Base-by-base conservation (phyloP, 92 coral and sea anemone genomes). In the Scolanthus callimorphus region DNA sequence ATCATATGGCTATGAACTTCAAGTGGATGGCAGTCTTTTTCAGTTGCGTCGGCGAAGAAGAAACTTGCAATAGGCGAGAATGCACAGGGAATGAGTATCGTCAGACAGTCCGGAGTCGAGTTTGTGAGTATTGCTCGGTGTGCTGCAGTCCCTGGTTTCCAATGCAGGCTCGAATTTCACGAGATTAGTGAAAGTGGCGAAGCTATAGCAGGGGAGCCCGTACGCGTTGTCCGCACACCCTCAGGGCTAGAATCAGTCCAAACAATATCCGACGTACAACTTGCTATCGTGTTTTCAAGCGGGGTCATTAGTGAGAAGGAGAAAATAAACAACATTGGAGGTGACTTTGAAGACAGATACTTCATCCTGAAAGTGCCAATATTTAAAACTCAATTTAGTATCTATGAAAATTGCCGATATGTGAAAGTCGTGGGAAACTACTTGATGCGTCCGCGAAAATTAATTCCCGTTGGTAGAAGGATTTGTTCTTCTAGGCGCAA, bases 341-440 rank as follows among this genome's bases (percentile, higher is more conserved):
- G 88, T 2, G 97, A 89, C 34, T 70, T 74, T 57, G 97, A 89
- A 63, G 97, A 89, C 78, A 69, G 97, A 11, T 89, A 62, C 59
- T 89, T 89, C 68, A 67, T 49, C 27, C 19, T 89, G 20, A 89
- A 81, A 47, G 62, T 80, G 30, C 97, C 97, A 27, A 84, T 89
- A 41, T 62, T 89, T 4, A 60, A 76, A 38, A 77, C 91, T 20
- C 70, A 65, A 19, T 90, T 85, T 51, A 70, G 74, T 1, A 83
- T 90, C 11, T 47, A 74, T 29, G 90, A 90, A 29, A 90, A 90
- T 39, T 90, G 97, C 27, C 76, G 82, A 0, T 67, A 23, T 37
- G 61, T 90, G 30, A 77, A 67, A 70, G 77, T 85, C 1, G 76
- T 59, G 21, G 28, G 53, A 15, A 65, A 90, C 17, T 65, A 88